Evolutionary conservation across 1,140 invertebrate species (phyloP).

Genomic region (Drosophila gunungcola): DNA sequence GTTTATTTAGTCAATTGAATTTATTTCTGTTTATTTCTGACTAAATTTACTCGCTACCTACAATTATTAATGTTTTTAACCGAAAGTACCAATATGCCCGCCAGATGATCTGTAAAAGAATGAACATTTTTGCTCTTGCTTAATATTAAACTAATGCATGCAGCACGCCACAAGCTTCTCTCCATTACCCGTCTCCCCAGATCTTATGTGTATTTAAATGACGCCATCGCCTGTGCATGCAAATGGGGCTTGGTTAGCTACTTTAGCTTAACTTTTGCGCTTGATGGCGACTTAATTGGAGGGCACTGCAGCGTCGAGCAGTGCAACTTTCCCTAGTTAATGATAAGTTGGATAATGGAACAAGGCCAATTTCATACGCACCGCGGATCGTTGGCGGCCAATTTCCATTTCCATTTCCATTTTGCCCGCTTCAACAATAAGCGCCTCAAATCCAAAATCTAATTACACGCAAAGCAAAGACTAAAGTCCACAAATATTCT

Average conservation of each 20-base stretch:
- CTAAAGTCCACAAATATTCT: slow-evolving; percentile 70
- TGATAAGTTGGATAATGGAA: neutral
- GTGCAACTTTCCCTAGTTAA: slow-evolving; percentile 7
- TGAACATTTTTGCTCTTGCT: slow-evolving; percentile 66
- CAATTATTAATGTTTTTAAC: neutral
- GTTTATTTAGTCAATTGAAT: too few relatives aligned
- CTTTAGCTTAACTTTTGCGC: slow-evolving; percentile 64
- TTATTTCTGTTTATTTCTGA: too few relatives aligned
- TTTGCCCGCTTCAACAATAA: slow-evolving; percentile 54
- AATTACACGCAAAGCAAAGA: slow-evolving; percentile 73
- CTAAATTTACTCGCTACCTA: too few relatives aligned
- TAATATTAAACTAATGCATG: slow-evolving; percentile 72
- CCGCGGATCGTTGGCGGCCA: slow-evolving; percentile 3
- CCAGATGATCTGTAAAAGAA: slow-evolving; percentile 1
- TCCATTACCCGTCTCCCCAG: neutral
- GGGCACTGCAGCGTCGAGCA: slow-evolving; percentile 38
- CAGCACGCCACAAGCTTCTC: slow-evolving; percentile 40
- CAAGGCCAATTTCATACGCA: slow-evolving; percentile 9
- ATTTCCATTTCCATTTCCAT: slow-evolving; percentile 65
- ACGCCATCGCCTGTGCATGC: slow-evolving; percentile 52
- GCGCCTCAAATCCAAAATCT: slow-evolving; percentile 79
- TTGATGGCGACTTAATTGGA: slow-evolving; percentile 70
- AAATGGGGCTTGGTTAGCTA: slow-evolving; percentile 48
- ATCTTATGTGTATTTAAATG: slow-evolving; percentile 61
- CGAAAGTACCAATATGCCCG: slow-evolving; percentile 1